These are phyloP conservation scores for Trissolcus japonicus DNA, from an alignment of 2,888 invertebrate species.

Conservation along the genomic window DNA sequence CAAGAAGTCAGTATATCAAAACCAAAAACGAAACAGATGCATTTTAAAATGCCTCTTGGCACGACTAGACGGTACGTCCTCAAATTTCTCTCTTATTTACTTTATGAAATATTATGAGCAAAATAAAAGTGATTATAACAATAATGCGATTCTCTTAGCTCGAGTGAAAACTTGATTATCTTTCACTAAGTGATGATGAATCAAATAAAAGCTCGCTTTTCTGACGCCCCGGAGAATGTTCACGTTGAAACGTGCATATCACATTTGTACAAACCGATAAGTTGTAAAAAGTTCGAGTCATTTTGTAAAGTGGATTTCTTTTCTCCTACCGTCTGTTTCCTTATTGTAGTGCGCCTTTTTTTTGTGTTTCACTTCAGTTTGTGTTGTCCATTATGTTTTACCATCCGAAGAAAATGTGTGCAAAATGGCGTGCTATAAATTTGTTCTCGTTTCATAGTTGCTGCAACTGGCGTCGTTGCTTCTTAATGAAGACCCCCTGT, in stretches of 20 bases:
- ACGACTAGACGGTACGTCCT: too few species aligned
- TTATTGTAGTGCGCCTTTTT: constrained; percentile 17
- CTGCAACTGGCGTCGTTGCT: constrained; percentile 18
- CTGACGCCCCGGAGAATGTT: constrained; percentile 15
- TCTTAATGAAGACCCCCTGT: constrained; percentile 42
- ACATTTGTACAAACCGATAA: constrained; percentile 43
- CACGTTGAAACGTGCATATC: constrained; percentile 38
- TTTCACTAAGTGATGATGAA: constrained; percentile 6
- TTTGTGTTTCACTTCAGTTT: constrained; percentile 21
- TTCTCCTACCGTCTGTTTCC: constrained; percentile 37
- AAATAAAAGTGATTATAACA: background rate
- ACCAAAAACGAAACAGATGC: too few species aligned
- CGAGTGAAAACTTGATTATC: background rate
- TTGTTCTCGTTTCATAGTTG: constrained; percentile 28
- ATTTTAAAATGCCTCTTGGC: too few species aligned
- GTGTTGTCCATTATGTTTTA: constrained; percentile 49
- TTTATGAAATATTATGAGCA: background rate
- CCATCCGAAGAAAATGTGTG: constrained; percentile 38
- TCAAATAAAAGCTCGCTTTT: constrained; percentile 8
- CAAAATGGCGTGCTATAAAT: constrained; percentile 50
- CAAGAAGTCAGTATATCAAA: too few species aligned
- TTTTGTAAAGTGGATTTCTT: constrained; percentile 55
- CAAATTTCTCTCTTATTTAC: too few species aligned
- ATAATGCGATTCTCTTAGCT: background rate
- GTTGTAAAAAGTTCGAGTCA: constrained; percentile 51